Conservation (phyloP, 2,888 invertebrate genomes). For the Papilio demoleus region DNA sequence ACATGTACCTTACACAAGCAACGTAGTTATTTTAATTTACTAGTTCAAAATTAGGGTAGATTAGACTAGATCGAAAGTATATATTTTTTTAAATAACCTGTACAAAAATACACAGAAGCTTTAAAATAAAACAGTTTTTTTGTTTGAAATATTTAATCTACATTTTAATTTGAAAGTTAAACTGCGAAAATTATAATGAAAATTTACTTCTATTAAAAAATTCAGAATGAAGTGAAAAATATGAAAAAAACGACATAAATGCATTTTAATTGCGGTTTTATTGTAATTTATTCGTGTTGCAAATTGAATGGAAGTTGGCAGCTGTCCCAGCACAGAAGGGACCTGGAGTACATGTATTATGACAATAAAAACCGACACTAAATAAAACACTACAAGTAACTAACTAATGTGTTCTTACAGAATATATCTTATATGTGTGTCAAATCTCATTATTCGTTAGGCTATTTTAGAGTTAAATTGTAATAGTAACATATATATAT, state of each 20-base stretch:
- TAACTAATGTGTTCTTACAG: no score
- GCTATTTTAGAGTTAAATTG: no score
- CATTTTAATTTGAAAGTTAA: neutral
- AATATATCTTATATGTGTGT: no score
- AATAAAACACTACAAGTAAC: neutral
- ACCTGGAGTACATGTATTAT: slow-evolving; percentile 1
- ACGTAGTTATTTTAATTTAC: slow-evolving; percentile 4
- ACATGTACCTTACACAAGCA: slow-evolving; percentile 3
- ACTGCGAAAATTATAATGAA: neutral
- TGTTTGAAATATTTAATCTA: neutral
- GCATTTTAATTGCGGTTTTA: slow-evolving; percentile 30
- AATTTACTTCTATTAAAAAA: neutral
- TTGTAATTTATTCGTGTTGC: slow-evolving; percentile 29
- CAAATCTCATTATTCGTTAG: no score
- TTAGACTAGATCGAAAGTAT: no score
- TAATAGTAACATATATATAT: no score
- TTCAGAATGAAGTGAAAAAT: neutral
- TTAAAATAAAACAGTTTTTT: neutral
- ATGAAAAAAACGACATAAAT: slow-evolving; percentile 6
- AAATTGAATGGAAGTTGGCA: slow-evolving; percentile 36
- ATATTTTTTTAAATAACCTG: neutral
- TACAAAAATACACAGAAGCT: neutral
- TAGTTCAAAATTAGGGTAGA: slow-evolving; percentile 12
- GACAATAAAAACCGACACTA: slow-evolving; percentile 1
- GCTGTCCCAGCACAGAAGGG: slow-evolving; percentile 13